Percentiles rank a stretch among this genome's conserved stretches.
Evolutionary conservation across 2,113 vertebrate genomes (phyloP).

Genomic region (Isurus oxyrinchus): DNA sequence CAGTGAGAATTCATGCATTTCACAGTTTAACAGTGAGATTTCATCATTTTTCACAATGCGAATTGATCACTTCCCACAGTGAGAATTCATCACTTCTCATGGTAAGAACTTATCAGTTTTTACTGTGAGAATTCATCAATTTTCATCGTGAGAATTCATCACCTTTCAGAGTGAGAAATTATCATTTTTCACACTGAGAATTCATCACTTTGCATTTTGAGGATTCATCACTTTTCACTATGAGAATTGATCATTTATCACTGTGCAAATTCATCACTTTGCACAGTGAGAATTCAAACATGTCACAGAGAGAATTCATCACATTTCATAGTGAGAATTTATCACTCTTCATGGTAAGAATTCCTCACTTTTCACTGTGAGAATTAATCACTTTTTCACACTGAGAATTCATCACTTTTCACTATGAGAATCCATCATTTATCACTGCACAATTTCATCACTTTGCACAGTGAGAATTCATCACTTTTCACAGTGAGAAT

Average conservation of each 20-base stretch:
- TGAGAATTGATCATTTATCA: no score
- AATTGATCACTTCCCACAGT: not conserved
- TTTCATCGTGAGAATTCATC: not conserved
- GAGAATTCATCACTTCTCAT: no score
- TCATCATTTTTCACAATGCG: not conserved
- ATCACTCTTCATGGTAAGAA: not conserved
- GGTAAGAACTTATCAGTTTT: no score
- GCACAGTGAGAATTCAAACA: no score
- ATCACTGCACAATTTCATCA: no score
- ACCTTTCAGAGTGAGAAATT: not conserved
- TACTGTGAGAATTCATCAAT: not conserved
- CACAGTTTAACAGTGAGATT: not conserved
- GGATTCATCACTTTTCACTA: not conserved
- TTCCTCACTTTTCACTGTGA: not conserved
- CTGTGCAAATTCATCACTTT: no score
- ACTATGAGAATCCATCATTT: no score
- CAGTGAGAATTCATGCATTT: not conserved
- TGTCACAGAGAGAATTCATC: no score
- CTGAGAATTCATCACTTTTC: no score
- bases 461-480: no score
- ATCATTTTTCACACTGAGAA: not conserved
- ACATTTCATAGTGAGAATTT: not conserved
- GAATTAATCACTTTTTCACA: not conserved
- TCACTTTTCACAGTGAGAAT: no score
- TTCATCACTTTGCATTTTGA: not conserved